A percentile compares a stretch with the other conserved stretches of the same genome.
Evolutionary conservation across 2,113 vertebrate species (phyloP).

Genomic region (Xiphias gladius): DNA sequence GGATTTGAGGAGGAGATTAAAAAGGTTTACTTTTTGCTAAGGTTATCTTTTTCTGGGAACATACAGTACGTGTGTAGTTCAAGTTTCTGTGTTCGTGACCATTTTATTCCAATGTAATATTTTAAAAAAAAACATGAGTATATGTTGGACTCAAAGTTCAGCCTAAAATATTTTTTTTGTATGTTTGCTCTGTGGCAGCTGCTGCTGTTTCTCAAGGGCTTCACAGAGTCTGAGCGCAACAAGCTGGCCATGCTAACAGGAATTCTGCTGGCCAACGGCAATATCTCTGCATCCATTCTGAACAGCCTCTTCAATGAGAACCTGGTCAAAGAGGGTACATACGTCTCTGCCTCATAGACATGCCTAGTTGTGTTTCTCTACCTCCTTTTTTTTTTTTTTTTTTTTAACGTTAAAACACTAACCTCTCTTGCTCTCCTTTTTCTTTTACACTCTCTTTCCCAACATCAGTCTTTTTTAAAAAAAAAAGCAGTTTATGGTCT

Average conservation of each 20-base stretch:
- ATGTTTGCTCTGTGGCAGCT: constrained; percentile 84
- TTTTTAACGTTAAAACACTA: background rate
- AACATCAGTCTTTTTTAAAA: background rate
- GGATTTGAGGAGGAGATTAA: constrained; percentile 99
- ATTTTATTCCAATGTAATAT: background rate
- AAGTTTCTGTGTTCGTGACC: background rate
- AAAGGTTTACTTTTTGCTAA: constrained; percentile 87
- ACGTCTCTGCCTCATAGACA: fast-evolving
- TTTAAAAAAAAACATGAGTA: background rate
- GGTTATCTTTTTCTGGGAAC: background rate
- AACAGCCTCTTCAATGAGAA: constrained; percentile 98
- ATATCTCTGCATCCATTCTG: constrained; percentile 94
- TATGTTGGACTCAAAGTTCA: constrained; percentile 11
- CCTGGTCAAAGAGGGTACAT: constrained; percentile 96
- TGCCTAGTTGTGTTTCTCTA: background rate
- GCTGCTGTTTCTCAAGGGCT: constrained; percentile 97
- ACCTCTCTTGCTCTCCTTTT: too few relatives aligned
- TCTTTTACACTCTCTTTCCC: background rate
- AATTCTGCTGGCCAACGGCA: constrained; percentile 95
- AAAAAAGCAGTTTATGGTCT: background rate
- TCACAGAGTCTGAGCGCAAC: constrained; percentile 97
- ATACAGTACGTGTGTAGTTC: background rate
- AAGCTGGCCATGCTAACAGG: constrained; percentile 98
- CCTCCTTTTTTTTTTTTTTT: background rate
- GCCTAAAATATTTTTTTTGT: constrained; percentile 10